Evolutionary conservation across 2,888 invertebrate genomes (phyloP), one percentile per base, ranked within the genome.

Genomic region (Mycalesis mineus): DNA sequence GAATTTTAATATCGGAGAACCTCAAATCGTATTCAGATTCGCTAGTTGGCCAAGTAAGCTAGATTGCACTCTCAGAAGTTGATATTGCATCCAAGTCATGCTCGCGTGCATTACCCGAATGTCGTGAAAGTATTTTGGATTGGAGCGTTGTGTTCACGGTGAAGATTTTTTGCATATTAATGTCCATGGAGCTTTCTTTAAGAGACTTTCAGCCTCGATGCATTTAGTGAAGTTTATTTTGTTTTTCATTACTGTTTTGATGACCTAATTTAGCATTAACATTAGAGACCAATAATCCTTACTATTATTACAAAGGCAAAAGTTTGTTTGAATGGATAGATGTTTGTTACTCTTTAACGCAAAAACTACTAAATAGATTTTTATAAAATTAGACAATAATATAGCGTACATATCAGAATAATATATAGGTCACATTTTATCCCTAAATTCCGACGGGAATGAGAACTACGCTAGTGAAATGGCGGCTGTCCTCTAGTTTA

Each of bases 101-200:
- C 77, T 81, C 71, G 81, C 81, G 84, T 85, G 84, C 83, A 77
- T 53, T 83, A 82, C 79, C 69, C 73, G 77, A 67, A 71, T 79
- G 77, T 74, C 78, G 88, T 87, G 88, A 88, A 89, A 88, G 88
- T 88, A 84, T 86, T 86, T 86, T 68, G 82, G 76, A 77, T 86
- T 68, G 82, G 76, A 77, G 72, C 78, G 77, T 72, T 78, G 78
- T 82, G 76, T 87, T 84, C 76, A 77, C 78, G 61, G 75, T 72
- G 70, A 78, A 84, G 82, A 81, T 82, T 82, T 47, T 86, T 87
- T 82, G 81, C 84, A 88, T 88, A 86, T 80, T 83, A 83, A 86
- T 85, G 77, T 70, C 63, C 65, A 66, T 63, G 68, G 66, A 80
- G 84, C 86, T 89, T 88, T 89, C 88, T 87, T 86, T 79, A 75